phyloP scores from a whole-genome alignment of 1,140 invertebrate genomes.

The Neodiprion fabricii region DNA sequence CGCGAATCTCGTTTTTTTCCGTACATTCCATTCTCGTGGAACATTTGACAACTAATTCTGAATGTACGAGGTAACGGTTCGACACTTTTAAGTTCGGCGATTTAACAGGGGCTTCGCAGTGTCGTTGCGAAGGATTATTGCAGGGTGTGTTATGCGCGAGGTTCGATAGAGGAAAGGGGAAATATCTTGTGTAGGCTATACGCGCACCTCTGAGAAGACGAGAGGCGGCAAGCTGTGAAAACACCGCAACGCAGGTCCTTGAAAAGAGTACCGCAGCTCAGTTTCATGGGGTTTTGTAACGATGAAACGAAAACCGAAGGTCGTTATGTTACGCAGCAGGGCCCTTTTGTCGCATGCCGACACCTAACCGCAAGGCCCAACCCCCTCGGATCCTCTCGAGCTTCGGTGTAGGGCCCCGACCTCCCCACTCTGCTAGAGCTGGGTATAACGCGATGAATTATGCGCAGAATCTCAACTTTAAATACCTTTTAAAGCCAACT shows the following conservation, averaged over 20 bases:
- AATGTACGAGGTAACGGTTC: constrained; percentile 42
- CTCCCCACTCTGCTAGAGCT: neutral
- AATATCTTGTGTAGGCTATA: constrained; percentile 28
- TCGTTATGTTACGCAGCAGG: constrained; percentile 59
- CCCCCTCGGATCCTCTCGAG: constrained; percentile 7
- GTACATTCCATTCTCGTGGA: neutral
- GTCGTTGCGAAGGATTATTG: constrained; percentile 19
- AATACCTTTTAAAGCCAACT: constrained; percentile 11
- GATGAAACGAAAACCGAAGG: constrained; percentile 58
- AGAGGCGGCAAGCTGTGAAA: constrained; percentile 56
- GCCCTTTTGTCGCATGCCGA: constrained; percentile 59
- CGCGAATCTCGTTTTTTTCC: neutral
- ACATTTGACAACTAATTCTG: neutral
- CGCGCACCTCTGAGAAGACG: constrained; percentile 14
- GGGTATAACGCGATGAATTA: neutral
- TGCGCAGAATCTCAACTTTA: constrained; percentile 8
- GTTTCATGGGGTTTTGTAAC: constrained; percentile 56
- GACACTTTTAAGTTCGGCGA: constrained; percentile 38
- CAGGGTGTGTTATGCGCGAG: constrained; percentile 2
- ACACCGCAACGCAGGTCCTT: constrained; percentile 38
- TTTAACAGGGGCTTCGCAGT: constrained; percentile 35
- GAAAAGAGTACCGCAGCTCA: constrained; percentile 36
- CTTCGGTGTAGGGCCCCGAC: neutral
- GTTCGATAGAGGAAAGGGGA: constrained; percentile 9
- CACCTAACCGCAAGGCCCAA: constrained; percentile 53